Evolutionary conservation across 2,888 invertebrate species (phyloP), one percentile per base, ranked within the genome.

Genomic region (Melangyna quadrimaculata): DNA sequence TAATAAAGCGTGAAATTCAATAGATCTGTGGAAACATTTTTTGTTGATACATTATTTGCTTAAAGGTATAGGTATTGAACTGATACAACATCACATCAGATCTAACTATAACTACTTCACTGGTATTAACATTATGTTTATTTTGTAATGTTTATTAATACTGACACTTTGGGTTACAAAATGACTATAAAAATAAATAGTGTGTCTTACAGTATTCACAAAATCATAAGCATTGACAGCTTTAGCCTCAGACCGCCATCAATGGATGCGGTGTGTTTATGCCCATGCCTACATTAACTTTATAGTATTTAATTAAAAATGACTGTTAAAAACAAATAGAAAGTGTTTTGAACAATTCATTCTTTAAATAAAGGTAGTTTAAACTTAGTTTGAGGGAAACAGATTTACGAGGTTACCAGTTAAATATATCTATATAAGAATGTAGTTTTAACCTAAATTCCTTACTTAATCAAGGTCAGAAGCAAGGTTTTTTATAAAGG

Each of bases 1-100:
- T 48, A 72, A 61, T 72, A 45, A 48, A 72, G 48, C 72, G 48
- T 72, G 72, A 72, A 72, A 72, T 72, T 72, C 72, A 72, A 72
- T 72, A 48, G 72, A 51, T 61, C 59, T 59, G 48, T 61, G 24
- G 45, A 35, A 72, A 57, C 43, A 65, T 27, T 45, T 65, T 19
- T 7, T 7, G 4, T 65, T 14, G 27, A 45, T 32, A 29, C 45
- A 14, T 7, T 65, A 22, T 27, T 37, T 37, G 14, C 14, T 12
- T 65, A n/a, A n/a, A n/a, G n/a, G n/a, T n/a, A n/a, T n/a, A n/a
- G n/a, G n/a, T n/a, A n/a, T n/a, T n/a, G n/a, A n/a, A n/a, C 22
- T 40, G 40, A 57, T 17, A 29, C 53, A 40, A 35, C 22, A n/a
- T n/a, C n/a, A n/a, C n/a, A n/a, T n/a, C n/a, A 40, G 37, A 37